A percentile compares a stretch with the other conserved stretches of the same genome.
phyloP scores from a whole-genome alignment of 1,140 invertebrate species.

The Spodoptera frugiperda region DNA sequence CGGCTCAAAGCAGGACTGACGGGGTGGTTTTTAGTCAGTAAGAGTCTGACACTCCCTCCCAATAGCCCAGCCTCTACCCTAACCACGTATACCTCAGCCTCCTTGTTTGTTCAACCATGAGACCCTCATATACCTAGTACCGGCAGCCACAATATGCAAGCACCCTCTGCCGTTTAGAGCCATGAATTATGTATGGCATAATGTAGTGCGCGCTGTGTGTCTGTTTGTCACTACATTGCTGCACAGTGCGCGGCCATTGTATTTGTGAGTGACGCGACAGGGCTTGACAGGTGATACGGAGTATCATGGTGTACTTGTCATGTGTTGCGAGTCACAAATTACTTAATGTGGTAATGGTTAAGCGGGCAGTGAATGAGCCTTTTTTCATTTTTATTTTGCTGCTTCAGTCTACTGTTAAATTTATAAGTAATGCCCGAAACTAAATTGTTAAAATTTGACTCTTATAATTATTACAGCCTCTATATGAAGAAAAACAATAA shows the following conservation, averaged over 20 bases:
- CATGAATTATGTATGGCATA: slow-evolving; percentile 63
- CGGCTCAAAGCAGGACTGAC: too few relatives aligned
- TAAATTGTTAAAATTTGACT: too few relatives aligned
- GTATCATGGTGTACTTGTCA: neutral
- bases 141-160: neutral
- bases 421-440: too few relatives aligned
- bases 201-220: slow-evolving; percentile 54
- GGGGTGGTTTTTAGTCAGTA: too few relatives aligned
- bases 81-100: neutral
- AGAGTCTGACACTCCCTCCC: too few relatives aligned
- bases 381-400: too few relatives aligned
- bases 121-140: slow-evolving; percentile 15
- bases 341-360: neutral
- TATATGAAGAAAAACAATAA: too few relatives aligned
- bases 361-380: neutral
- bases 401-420: too few relatives aligned
- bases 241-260: slow-evolving; percentile 21
- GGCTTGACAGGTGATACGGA: neutral
- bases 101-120: neutral
- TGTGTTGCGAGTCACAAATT: neutral
- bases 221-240: slow-evolving; percentile 56
- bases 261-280: slow-evolving; percentile 13
- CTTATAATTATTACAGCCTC: too few relatives aligned
- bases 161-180: slow-evolving; percentile 16
- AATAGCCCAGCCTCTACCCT: neutral